Base-by-base conservation (phyloP, 2,888 invertebrate genomes). In the Sussaba pulchella region DNA sequence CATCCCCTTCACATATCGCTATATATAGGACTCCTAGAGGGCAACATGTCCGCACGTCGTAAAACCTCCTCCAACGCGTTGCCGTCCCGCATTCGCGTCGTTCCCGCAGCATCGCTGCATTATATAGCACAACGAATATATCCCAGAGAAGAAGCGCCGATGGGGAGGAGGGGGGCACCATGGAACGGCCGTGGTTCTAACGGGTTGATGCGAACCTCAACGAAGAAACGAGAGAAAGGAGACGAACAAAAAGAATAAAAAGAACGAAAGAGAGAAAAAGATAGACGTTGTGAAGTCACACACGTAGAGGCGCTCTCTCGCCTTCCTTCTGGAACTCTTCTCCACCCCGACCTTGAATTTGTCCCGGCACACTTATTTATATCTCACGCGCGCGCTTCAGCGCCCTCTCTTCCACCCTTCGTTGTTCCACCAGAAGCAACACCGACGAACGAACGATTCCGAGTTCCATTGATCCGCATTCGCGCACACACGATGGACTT, bases 11-110 rank as follows among this genome's bases (percentile, higher is more conserved):
- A 54, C 26, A 64, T 26, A 63, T 14, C 4, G 3, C 9, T 21
- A 61, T 45, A 63, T 50, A 36, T 39, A 39, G 43, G 9, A 36
- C 5, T 14, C 17, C 12, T 31, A 31, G 36, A 50, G 66, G 54
- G 17, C 36, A 61, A 50, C 67, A 76, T 76, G 82, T 85, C 80
- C 73, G 71, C 85, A 84, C 85, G 84, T 85, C 84, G 84, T 85
- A 84, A 85, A 85, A 83, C 72, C 69, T 77, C 63, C 69, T 64
- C 54, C 52, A 66, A 9, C 50, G 54, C 54, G 31, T 26, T 57
- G n/a, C 31, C 54, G 14, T 54, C n/a, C 31, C 14, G 57, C 31
- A 17, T 36, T 5, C n/a, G n/a, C 43, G n/a, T 26, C 54, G n/a
- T 14, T 21, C 54, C 9, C 54, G 6, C 14, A 8, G 31, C 8